phyloP scores from a whole-genome alignment of 2,113 vertebrate genomes.

The Corapipo altera region DNA sequence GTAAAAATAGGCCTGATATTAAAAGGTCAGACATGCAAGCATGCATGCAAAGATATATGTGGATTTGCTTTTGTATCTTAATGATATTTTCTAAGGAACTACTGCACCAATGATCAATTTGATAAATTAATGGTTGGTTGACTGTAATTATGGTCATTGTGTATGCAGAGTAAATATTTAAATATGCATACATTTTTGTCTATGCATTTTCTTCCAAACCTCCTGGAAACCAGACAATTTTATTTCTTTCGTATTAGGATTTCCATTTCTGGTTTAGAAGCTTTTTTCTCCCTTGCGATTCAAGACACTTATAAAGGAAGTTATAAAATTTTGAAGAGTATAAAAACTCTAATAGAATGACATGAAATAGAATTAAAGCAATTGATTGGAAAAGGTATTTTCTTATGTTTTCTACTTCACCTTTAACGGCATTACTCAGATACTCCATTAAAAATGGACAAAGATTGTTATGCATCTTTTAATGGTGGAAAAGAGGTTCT shows the following conservation, averaged over 20 bases:
- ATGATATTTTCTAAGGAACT: not conserved
- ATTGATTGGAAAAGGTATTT: slow-evolving; percentile 11
- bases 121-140: not conserved
- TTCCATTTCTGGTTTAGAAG: not conserved
- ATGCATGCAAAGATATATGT: not conserved
- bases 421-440: not conserved
- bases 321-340: slow-evolving; percentile 32
- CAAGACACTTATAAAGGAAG: not conserved
- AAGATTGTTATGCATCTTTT: not conserved
- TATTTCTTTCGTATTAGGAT: not conserved
- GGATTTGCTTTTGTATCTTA: not conserved
- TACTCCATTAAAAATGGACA: not conserved
- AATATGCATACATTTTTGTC: not conserved
- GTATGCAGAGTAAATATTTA: not conserved
- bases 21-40: slow-evolving; percentile 27
- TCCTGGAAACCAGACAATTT: not conserved
- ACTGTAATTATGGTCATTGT: not conserved
- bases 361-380: slow-evolving; percentile 38
- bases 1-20: slow-evolving; percentile 18
- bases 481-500: not conserved
- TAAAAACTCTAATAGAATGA: not conserved
- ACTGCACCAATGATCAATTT: not conserved
- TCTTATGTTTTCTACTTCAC: slow-evolving; percentile 21
- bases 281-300: not conserved
- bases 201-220: not conserved